phyloP scores from a whole-genome alignment of 2,797 vertebrate species.

The Danio choprae region DNA sequence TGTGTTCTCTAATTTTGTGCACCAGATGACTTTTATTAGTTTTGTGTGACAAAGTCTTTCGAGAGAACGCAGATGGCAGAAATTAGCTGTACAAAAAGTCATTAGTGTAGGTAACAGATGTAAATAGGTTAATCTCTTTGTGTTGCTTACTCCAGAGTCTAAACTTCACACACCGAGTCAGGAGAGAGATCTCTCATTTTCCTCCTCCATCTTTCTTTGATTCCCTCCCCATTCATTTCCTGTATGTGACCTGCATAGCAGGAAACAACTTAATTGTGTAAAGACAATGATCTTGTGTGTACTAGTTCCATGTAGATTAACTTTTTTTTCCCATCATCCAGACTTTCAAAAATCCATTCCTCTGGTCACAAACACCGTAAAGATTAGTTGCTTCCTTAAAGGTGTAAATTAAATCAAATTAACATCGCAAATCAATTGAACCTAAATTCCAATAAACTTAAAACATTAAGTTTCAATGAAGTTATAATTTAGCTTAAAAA shows the following conservation, averaged over 20 bases:
- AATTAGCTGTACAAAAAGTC: conserved; percentile 63
- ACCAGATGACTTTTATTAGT: conserved; percentile 63
- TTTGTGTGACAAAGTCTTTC: conserved; percentile 66
- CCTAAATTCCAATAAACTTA: too few species aligned
- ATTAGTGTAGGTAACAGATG: conserved; percentile 54
- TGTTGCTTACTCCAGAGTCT: conserved; percentile 50
- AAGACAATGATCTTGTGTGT: conserved; percentile 20
- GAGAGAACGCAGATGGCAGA: conserved; percentile 62
- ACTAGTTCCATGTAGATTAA: conserved; percentile 4
- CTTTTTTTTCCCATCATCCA: background rate
- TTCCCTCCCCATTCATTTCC: conserved; percentile 27
- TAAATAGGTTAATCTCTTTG: conserved; percentile 60
- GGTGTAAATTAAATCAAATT: too few species aligned
- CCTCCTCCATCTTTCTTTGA: conserved; percentile 31
- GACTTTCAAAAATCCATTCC: conserved; percentile 12
- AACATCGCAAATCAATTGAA: too few species aligned
- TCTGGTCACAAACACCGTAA: background rate
- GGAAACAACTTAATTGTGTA: conserved; percentile 33
- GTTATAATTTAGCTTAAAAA: too few species aligned
- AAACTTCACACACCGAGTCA: conserved; percentile 20
- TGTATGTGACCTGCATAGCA: conserved; percentile 19
- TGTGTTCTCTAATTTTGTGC: conserved; percentile 45
- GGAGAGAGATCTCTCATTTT: conserved; percentile 8
- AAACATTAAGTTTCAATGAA: too few species aligned
- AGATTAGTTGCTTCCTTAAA: too few species aligned